Evolutionary conservation across 2,113 vertebrate species (phyloP).

Genomic region (Sus scrofa): DNA sequence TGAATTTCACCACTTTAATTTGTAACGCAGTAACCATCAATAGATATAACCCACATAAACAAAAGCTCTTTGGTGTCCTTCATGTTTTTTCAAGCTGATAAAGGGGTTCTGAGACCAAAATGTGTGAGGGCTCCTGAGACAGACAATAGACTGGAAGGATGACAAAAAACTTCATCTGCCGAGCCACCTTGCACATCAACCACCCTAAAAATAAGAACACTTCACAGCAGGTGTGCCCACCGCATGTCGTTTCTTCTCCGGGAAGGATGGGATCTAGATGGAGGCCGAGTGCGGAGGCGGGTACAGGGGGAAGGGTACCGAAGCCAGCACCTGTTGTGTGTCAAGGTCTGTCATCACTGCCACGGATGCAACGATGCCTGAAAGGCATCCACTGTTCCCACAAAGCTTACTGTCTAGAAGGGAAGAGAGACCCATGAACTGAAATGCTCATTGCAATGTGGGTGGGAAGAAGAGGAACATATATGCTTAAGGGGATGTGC

Average conservation of each 20-base stretch:
- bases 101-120: neutral
- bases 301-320: neutral
- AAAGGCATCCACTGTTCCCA: neutral
- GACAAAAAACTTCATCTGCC: neutral
- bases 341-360: neutral
- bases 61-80: conserved; percentile 35
- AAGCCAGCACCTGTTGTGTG: no score
- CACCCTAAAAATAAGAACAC: neutral
- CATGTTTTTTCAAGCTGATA: neutral
- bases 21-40: neutral
- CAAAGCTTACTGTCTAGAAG: conserved; percentile 53
- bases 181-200: neutral
- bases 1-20: neutral
- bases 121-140: neutral
- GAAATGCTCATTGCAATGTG: neutral
- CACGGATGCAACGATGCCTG: neutral
- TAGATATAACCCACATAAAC: conserved; percentile 18
- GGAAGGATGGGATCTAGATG: neutral
- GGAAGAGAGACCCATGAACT: neutral
- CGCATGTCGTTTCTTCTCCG: neutral
- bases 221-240: neutral
- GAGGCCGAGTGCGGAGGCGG: neutral
- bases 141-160: neutral
- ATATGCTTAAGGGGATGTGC: accelerated
- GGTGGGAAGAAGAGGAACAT: neutral